These are phyloP conservation scores for Cacoxenus indagator DNA, from an alignment of 2,888 invertebrate genomes.

Conservation along the genomic window DNA sequence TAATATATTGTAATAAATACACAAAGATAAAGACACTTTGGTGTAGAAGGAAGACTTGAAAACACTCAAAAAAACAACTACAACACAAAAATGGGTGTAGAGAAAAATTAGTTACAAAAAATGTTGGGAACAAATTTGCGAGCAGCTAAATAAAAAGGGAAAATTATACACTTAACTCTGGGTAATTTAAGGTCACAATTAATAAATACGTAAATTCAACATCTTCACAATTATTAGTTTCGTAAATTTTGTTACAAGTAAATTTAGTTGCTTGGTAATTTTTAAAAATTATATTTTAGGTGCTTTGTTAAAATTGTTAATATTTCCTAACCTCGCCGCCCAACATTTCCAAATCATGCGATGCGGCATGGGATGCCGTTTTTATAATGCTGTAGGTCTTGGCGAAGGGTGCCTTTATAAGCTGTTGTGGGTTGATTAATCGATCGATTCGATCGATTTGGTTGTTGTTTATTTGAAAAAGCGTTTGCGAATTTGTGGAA, in stretches of 20 bases:
- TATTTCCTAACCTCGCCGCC: constrained; percentile 72
- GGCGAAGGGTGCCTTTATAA: constrained; percentile 96
- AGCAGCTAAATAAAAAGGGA: constrained; percentile 29
- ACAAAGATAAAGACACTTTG: too few species aligned
- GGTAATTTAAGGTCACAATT: constrained; percentile 32
- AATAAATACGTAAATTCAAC: constrained; percentile 38
- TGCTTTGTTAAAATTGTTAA: constrained; percentile 49
- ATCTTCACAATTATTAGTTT: constrained; percentile 48
- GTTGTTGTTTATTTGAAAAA: not conserved
- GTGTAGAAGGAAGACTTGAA: too few species aligned
- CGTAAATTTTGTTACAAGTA: constrained; percentile 29
- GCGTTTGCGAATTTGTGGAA: not conserved
- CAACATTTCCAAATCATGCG: constrained; percentile 77
- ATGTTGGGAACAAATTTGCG: too few species aligned
- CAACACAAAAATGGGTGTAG: too few species aligned
- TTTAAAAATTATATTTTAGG: constrained; percentile 44
- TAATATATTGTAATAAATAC: too few species aligned
- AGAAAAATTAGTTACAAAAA: too few species aligned
- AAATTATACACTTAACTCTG: constrained; percentile 13
- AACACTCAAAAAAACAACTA: too few species aligned
- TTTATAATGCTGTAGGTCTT: constrained; percentile 97
- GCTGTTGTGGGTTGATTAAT: constrained; percentile 72
- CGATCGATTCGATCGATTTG: not conserved
- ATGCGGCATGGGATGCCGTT: constrained; percentile 79
- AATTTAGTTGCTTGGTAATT: constrained; percentile 31